Evolutionary conservation across 2,797 vertebrate species (phyloP).

Genomic region (Taenioides sp.): DNA sequence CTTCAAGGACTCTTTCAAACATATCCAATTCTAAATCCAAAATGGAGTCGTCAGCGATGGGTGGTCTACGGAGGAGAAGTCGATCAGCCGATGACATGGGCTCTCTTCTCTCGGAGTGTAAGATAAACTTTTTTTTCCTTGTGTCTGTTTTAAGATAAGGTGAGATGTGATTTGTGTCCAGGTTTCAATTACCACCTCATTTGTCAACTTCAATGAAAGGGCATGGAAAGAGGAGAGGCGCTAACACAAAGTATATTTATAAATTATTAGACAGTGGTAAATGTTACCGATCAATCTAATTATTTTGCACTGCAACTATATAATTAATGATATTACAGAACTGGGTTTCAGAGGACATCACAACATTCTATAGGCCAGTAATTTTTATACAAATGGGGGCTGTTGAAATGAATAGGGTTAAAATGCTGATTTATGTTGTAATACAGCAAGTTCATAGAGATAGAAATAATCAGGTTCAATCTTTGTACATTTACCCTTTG

Average conservation of each 20-base stretch:
- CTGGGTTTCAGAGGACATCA: too few species aligned
- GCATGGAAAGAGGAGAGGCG: constrained; percentile 4
- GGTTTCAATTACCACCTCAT: constrained; percentile 56
- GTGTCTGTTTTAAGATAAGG: constrained; percentile 39
- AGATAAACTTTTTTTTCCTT: constrained; percentile 63
- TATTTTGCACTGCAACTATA: background rate
- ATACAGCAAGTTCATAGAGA: too few species aligned
- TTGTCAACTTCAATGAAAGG: constrained; percentile 31
- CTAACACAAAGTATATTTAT: background rate
- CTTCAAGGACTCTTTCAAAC: constrained; percentile 37
- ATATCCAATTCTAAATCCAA: constrained; percentile 43
- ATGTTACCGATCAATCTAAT: background rate
- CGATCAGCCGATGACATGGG: constrained; percentile 81
- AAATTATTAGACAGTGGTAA: constrained; percentile 1
- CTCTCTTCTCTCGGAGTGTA: constrained; percentile 91
- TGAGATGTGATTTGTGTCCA: constrained; percentile 37
- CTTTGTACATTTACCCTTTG: too few species aligned
- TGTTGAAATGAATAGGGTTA: too few species aligned
- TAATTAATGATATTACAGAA: background rate
- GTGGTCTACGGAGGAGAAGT: constrained; percentile 74
- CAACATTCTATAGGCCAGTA: too few species aligned
- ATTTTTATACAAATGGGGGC: too few species aligned
- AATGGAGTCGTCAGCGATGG: constrained; percentile 35
- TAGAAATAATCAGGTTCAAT: too few species aligned
- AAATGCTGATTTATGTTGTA: too few species aligned